phyloP scores from a whole-genome alignment of 2,888 invertebrate genomes.

The Lacanobia oleracea region DNA sequence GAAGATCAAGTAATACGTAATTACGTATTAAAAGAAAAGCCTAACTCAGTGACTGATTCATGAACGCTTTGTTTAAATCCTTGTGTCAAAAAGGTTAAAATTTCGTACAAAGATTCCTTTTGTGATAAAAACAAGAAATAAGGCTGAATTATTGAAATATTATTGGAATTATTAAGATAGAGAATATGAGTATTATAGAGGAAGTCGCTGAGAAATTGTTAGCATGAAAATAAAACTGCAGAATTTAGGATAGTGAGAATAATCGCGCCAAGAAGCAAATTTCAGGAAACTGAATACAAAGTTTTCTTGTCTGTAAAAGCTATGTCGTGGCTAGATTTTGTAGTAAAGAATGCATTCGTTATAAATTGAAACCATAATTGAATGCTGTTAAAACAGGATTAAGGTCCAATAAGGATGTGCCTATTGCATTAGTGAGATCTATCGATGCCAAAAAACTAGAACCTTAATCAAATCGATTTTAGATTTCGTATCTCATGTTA shows the following conservation, averaged over 20 bases:
- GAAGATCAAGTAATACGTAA: neutral
- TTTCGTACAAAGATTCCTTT: too few relatives aligned
- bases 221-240: too few relatives aligned
- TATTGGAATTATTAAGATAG: too few relatives aligned
- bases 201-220: neutral
- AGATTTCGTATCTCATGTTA: conserved; percentile 26
- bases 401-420: neutral
- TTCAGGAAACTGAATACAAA: too few relatives aligned
- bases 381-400: neutral
- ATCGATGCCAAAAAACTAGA: neutral
- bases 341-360: neutral
- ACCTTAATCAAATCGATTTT: conserved; percentile 2
- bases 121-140: neutral
- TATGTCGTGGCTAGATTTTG: neutral
- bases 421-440: neutral
- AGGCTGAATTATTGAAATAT: too few relatives aligned
- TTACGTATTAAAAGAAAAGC: neutral
- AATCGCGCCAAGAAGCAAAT: too few relatives aligned
- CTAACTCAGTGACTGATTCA: neutral
- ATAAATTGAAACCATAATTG: neutral
- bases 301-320: neutral
- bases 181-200: neutral
- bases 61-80: too few relatives aligned
- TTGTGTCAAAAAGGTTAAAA: too few relatives aligned
- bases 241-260: too few relatives aligned